Conservation (phyloP, 2,797 vertebrate genomes). For the Gallinago solitaria region DNA sequence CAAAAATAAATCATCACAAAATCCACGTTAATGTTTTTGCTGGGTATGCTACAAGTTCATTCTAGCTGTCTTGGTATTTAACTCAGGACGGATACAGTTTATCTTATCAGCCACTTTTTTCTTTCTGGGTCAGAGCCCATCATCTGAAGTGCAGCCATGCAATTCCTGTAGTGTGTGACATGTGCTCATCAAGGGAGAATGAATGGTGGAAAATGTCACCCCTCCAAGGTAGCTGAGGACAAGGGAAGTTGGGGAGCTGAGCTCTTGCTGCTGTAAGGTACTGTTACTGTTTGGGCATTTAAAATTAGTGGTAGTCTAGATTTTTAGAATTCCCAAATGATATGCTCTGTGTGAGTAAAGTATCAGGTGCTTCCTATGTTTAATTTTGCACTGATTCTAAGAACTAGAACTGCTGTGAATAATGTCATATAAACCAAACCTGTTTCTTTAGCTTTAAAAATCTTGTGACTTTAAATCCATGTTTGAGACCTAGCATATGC, state of each 20-base stretch:
- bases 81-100: neutral
- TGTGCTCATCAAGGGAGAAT: neutral
- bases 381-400: neutral
- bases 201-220: neutral
- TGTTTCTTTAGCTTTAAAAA: neutral
- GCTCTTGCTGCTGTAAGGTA: neutral
- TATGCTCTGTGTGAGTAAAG: neutral
- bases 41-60: neutral
- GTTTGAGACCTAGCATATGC: neutral
- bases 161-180: fast-evolving
- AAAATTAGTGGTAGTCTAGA: neutral
- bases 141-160: fast-evolving
- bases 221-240: neutral
- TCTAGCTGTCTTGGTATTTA: neutral
- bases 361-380: neutral
- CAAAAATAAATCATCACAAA: neutral
- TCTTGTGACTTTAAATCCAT: neutral
- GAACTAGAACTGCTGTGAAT: neutral
- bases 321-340: neutral
- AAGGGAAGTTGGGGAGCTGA: neutral
- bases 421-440: neutral
- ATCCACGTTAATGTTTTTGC: neutral
- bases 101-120: neutral
- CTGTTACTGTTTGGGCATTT: neutral
- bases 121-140: neutral